A percentile compares a stretch with the other conserved stretches of the same genome.
Conservation (phyloP, 2,888 invertebrate genomes). For the Eristalinus aeneus region DNA sequence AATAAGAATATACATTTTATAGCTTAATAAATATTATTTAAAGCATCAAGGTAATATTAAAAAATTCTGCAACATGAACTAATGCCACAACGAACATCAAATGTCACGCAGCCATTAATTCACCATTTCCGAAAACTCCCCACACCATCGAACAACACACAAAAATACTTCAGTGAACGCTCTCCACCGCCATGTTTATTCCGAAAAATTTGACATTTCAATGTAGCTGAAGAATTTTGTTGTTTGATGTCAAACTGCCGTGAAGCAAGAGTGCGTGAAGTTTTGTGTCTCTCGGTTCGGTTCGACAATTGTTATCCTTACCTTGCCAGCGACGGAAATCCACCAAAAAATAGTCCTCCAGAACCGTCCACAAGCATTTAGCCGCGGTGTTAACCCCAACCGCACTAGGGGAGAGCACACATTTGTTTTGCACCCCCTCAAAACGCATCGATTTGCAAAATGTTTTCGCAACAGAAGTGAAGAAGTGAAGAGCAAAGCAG, state of each 20-base stretch:
- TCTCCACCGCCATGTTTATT: constrained; percentile 54
- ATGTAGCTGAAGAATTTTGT: constrained; percentile 40
- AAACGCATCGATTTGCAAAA: constrained; percentile 46
- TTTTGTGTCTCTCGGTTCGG: constrained; percentile 40
- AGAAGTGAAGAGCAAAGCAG: constrained; percentile 23
- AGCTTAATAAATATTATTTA: too few species aligned
- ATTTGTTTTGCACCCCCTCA: background rate
- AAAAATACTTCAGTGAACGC: constrained; percentile 33
- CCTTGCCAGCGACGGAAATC: constrained; percentile 39
- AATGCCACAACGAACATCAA: background rate
- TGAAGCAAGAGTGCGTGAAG: constrained; percentile 60
- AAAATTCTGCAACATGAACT: too few species aligned
- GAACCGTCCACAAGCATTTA: background rate
- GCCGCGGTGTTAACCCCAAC: background rate
- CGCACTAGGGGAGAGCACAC: background rate
- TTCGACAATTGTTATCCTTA: constrained; percentile 27
- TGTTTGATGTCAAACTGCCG: constrained; percentile 61
- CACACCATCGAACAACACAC: background rate
- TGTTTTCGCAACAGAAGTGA: constrained; percentile 38
- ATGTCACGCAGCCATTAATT: constrained; percentile 3
- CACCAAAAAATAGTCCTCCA: background rate
- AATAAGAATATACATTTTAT: too few species aligned
- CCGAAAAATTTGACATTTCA: constrained; percentile 64
- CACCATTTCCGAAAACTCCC: constrained; percentile 21
- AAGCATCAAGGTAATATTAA: too few species aligned